Evolutionary conservation across 2,113 vertebrate species (phyloP).

Genomic region (Acrocephalus kingi): DNA sequence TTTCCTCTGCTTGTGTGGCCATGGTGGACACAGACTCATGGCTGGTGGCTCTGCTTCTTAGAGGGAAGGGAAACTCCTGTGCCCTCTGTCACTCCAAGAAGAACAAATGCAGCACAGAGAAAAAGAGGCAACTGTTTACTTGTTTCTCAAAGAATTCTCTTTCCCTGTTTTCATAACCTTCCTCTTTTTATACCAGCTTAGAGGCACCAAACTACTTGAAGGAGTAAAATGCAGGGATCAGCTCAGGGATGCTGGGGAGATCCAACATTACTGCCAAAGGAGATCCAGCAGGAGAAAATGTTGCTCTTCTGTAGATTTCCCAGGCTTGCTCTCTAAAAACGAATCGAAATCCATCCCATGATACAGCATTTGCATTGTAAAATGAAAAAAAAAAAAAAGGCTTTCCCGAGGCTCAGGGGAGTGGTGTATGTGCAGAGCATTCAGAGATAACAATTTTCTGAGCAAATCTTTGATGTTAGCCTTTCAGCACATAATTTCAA

Average conservation of each 20-base stretch:
- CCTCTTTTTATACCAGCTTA: not conserved
- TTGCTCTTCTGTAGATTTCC: not conserved
- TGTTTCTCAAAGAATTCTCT: not conserved
- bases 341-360: not conserved
- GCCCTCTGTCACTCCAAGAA: not conserved
- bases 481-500: conserved; percentile 2
- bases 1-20: not conserved
- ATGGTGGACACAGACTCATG: fast-evolving
- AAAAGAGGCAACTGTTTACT: not conserved
- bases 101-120: fast-evolving
- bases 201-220: not conserved
- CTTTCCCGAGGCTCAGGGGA: not conserved
- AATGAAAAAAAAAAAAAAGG: not conserved
- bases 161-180: not conserved
- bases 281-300: not conserved
- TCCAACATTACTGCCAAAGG: fast-evolving
- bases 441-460: not conserved
- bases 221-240: not conserved
- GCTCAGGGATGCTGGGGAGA: not conserved
- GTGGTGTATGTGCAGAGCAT: not conserved
- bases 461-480: conserved; percentile 20
- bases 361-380: not conserved
- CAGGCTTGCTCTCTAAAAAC: not conserved
- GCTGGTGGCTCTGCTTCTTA: not conserved
- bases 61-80: not conserved